Percentiles rank a stretch among this genome's conserved stretches.
Conservation (phyloP, 2,113 vertebrate genomes). For the Oncorhynchus masou region DNA sequence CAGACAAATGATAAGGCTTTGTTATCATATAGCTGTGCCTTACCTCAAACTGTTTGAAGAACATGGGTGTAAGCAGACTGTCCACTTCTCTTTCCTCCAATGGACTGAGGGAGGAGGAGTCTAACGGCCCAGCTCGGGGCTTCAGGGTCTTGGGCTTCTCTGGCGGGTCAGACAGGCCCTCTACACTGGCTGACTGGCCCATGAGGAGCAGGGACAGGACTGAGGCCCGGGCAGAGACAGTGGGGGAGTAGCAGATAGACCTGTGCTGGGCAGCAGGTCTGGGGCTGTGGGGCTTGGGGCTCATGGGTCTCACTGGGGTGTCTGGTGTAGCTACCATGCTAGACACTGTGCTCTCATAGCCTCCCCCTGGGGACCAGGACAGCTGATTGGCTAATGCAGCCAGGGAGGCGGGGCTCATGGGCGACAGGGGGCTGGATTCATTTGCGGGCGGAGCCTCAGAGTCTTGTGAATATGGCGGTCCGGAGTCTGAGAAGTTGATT, state of each 20-base stretch:
- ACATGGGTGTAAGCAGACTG: constrained; percentile 68
- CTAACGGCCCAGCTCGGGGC: constrained; percentile 68
- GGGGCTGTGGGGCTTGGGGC: constrained; percentile 82
- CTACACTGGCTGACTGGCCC: constrained; percentile 63
- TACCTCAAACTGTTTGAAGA: constrained; percentile 77
- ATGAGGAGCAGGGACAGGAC: constrained; percentile 73
- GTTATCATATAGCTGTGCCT: constrained; percentile 48
- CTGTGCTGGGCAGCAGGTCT: constrained; percentile 57
- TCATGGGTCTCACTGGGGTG: constrained; percentile 79
- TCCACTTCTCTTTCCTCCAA: constrained; percentile 67
- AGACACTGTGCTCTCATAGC: constrained; percentile 40
- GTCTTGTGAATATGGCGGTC: constrained; percentile 42
- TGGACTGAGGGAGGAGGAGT: constrained; percentile 70
- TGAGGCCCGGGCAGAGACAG: constrained; percentile 45
- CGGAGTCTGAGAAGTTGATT: constrained; percentile 40
- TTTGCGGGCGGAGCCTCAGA: constrained; percentile 40
- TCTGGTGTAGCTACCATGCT: constrained; percentile 23
- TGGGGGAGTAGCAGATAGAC: constrained; percentile 62
- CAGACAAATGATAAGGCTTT: not conserved
- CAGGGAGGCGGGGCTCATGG: constrained; percentile 28
- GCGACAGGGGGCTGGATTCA: constrained; percentile 55
- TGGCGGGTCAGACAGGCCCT: constrained; percentile 63
- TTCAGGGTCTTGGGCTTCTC: constrained; percentile 75
- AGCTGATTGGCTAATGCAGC: constrained; percentile 24
- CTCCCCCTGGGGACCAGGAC: constrained; percentile 36